Evolutionary conservation across 2,888 invertebrate genomes (phyloP), one percentile per base, ranked within the genome.

Genomic region (Eulithis prunata): DNA sequence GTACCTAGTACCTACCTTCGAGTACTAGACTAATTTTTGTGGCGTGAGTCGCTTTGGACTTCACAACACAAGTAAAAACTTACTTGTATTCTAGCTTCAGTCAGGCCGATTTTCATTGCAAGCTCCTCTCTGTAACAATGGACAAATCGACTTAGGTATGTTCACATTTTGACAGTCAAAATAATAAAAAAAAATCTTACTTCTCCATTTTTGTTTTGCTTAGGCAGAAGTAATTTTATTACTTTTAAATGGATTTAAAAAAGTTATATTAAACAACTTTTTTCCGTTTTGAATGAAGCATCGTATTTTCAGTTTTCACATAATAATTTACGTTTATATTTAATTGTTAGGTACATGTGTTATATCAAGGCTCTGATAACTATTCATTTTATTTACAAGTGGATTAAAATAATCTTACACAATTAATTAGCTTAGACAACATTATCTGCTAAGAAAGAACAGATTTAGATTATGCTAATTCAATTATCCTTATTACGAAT

Each of bases 51-150:
- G 5, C 6, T 32, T 32, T 32, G 3, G 32, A 32, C 32, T 2
- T 6, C 4, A 6, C 32, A 32, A 32, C 3, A 32, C 4, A 32
- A 32, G 1, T 7, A 41, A 41, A 14, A 21, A 63, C 81, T 94
- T 94, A 98, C 98, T 96, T 98, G 98, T 91, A 98, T 98, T 87
- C 98, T 94, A 65, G 98, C 98, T 94, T 98, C 98, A 56, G 98
- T 98, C 76, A 98, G 93, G 79, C 98, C 98, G 81, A 98, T 98
- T 94, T 98, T 98, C 96, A 98, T 97, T 46, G 98, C 98, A 69
- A 98, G 94, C 89, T 98, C 98, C 91, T 98, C 97, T 92, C 98
- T 97, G 96, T 43, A 59, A 64, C 21, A 58, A 59, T 32, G 11
- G 32, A 57, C 14, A 14, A 28, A 43, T n/a, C 3, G 2, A 41